These are phyloP conservation scores for Anthrax anthrax DNA, from an alignment of 2,888 invertebrate genomes.

Conservation along the genomic window DNA sequence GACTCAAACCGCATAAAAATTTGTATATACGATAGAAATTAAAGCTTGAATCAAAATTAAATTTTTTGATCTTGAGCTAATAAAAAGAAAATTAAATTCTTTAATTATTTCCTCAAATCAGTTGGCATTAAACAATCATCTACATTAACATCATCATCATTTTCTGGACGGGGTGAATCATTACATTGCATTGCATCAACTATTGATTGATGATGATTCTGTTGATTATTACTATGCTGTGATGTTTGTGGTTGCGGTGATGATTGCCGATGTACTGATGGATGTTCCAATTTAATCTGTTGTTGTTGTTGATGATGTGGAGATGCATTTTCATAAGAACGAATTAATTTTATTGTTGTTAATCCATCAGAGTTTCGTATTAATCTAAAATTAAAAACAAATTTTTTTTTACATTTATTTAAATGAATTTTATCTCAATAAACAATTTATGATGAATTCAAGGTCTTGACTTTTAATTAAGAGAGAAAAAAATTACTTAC, in stretches of 20 bases:
- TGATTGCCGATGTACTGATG: conserved; percentile 4
- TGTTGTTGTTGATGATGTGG: conserved; percentile 5
- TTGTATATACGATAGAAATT: no score
- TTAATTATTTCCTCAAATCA: conserved; percentile 13
- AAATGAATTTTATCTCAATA: no score
- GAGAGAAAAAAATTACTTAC: conserved; percentile 20
- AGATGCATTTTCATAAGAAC: conserved; percentile 23
- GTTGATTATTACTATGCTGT: not conserved
- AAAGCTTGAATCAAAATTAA: no score
- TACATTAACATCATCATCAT: conserved; percentile 7
- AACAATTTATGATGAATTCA: not conserved
- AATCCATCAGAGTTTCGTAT: conserved; percentile 35
- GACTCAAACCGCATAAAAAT: no score
- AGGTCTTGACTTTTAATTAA: not conserved
- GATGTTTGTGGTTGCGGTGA: conserved; percentile 2
- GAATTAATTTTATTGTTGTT: conserved; percentile 34
- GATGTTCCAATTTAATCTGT: not conserved
- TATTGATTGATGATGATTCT: not conserved
- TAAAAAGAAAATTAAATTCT: no score
- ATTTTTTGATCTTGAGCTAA: no score
- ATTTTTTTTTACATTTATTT: no score
- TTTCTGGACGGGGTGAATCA: not conserved
- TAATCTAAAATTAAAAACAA: conserved; percentile 19
- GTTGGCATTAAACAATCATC: conserved; percentile 14
- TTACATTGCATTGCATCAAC: not conserved